Evolutionary conservation across 2,888 invertebrate genomes (phyloP).

Genomic region (Volucella bombylans): DNA sequence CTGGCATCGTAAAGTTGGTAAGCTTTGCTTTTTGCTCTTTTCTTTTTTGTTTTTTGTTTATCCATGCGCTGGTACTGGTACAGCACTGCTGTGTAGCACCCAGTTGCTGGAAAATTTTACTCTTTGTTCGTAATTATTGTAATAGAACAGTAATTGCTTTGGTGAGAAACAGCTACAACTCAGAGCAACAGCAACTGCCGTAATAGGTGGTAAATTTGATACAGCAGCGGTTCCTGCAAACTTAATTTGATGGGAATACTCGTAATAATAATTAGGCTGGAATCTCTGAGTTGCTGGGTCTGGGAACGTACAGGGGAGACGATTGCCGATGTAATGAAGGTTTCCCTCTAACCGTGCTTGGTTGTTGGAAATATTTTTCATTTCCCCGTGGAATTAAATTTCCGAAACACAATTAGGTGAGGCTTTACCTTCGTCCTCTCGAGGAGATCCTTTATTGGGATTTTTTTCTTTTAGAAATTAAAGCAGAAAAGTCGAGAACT

Average conservation of each 20-base stretch:
- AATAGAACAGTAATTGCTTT: conserved; percentile 42
- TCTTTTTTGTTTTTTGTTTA: not conserved
- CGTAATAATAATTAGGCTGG: conserved; percentile 18
- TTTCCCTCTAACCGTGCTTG: not conserved
- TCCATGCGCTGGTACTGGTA: not conserved
- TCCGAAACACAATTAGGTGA: too few relatives aligned
- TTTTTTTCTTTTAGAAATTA: too few relatives aligned
- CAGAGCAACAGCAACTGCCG: not conserved
- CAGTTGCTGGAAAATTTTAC: conserved; percentile 4
- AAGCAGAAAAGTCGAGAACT: too few relatives aligned
- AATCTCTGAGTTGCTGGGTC: not conserved
- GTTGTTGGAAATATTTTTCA: too few relatives aligned
- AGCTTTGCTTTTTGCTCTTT: not conserved
- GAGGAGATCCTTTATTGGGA: too few relatives aligned
- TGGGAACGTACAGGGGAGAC: not conserved
- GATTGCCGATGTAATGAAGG: conserved; percentile 1
- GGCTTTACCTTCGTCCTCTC: too few relatives aligned
- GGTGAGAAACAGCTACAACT: not conserved
- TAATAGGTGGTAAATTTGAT: conserved; percentile 17
- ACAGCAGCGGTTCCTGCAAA: conserved; percentile 24
- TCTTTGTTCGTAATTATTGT: conserved; percentile 47
- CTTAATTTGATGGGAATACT: conserved; percentile 26
- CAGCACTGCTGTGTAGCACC: too few relatives aligned
- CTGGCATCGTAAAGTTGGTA: not conserved
- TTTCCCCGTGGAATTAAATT: too few relatives aligned